Evolutionary conservation across 35 echinoderm and acorn worm species (phyloP), one percentile per base, ranked within the genome.

Genomic region (Ophioderma brevispina): DNA sequence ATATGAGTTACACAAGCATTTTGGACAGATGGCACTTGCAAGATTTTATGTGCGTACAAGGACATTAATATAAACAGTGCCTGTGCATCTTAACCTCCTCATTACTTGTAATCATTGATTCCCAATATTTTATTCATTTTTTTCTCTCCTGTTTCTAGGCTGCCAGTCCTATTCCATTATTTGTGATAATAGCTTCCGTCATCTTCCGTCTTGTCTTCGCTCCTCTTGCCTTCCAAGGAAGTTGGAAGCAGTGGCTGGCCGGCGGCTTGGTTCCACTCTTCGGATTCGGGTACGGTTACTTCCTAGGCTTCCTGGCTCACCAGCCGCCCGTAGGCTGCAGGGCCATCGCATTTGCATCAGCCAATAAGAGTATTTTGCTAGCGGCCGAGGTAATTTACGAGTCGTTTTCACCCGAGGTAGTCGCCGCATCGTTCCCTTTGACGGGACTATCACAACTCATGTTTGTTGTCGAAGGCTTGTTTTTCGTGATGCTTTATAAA

Each of bases 281-380:
- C 28, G 59, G 59, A 2, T 70, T 70, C 28, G 15, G 59, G 10
- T 70, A 70, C 59, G 59, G 59, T 25, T 70, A 70, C 28, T 70
- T 70, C 59, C 59, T 70, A 6, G 59, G 59, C 6, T 70, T 70
- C 28, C 59, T 70, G 10, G 59, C 17, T 25, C 59, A 70, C 59
- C 59, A 70, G 28, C 59, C 59, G 3, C 28, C 59, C 28, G 59
- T 70, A 70, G 59, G 59, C 23, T 70, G 59, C 59, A 6, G 59
- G 5, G 59, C 59, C 15, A 70, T 70, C 15, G 59, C 59, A 25
- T 70, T 70, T 70, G 59, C 59, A 25, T 70, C 59, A 3, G 59
- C 59, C 28, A 70, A 70, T 70, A 70, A 70, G n/a, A 70, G 59
- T 70, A 70, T 70, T 70, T 25, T 70, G 2, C 59, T 70, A 70